Conservation (phyloP, 2,888 invertebrate species). For the Anthoptus insignis region DNA sequence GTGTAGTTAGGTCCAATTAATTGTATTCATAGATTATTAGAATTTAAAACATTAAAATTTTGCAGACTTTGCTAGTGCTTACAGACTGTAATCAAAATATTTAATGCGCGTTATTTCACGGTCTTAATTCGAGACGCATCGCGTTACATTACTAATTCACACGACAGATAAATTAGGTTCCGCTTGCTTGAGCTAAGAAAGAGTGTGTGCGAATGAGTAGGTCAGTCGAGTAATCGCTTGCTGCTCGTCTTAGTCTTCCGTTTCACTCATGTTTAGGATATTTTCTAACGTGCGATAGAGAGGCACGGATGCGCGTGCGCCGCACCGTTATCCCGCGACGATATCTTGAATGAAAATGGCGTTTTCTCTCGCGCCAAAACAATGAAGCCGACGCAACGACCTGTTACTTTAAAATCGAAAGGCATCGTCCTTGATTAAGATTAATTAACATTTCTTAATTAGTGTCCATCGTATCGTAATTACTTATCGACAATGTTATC, state of each 20-base stretch:
- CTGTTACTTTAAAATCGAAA: conserved; percentile 79
- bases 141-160: conserved; percentile 77
- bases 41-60: too few relatives aligned
- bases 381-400: conserved; percentile 73
- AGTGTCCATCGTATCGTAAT: conserved; percentile 43
- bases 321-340: conserved; percentile 84
- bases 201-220: conserved; percentile 85
- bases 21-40: too few relatives aligned
- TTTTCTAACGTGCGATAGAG: conserved; percentile 53
- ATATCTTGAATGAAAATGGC: conserved; percentile 87
- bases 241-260: conserved; percentile 59
- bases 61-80: background rate
- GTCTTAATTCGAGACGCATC: conserved; percentile 60
- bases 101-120: conserved; percentile 73
- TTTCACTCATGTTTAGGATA: conserved; percentile 56
- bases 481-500: background rate
- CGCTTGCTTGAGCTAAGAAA: conserved; percentile 84
- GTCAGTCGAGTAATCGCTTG: conserved; percentile 86
- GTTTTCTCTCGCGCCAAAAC: conserved; percentile 86
- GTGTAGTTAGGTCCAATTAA: too few relatives aligned
- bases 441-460: conserved; percentile 49
- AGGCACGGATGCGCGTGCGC: conserved; percentile 68
- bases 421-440: conserved; percentile 53
- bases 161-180: conserved; percentile 85
- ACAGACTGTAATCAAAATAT: conserved; percentile 58